phyloP scores from a whole-genome alignment of 2,888 invertebrate genomes.

The Rhingia campestris region DNA sequence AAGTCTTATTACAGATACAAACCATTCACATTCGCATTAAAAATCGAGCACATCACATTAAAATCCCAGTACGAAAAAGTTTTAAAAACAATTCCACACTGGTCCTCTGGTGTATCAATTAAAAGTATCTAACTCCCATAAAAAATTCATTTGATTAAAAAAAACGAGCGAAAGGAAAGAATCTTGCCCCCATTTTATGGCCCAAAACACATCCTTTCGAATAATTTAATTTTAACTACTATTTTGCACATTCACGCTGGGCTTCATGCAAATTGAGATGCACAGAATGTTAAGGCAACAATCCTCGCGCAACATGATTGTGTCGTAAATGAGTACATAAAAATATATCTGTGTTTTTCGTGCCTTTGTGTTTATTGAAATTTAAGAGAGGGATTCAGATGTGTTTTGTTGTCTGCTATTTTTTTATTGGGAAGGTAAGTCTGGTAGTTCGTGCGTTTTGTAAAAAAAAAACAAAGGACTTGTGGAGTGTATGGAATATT shows the following conservation, averaged over 20 bases:
- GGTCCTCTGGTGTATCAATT: constrained; percentile 40
- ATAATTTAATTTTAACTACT: constrained; percentile 68
- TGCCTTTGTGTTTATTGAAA: constrained; percentile 53
- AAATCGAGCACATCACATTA: background rate
- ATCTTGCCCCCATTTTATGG: constrained; percentile 36
- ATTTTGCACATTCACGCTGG: constrained; percentile 53
- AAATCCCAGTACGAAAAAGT: background rate
- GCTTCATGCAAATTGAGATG: constrained; percentile 69
- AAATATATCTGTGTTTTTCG: constrained; percentile 42
- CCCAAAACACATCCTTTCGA: constrained; percentile 59
- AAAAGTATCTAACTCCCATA: constrained; percentile 56
- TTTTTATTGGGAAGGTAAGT: background rate
- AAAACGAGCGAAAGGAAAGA: constrained; percentile 4
- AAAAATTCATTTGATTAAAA: constrained; percentile 21
- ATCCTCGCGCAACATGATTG: constrained; percentile 58
- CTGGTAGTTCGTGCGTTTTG: constrained; percentile 37
- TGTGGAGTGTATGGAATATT: constrained; percentile 7
- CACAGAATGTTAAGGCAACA: constrained; percentile 46
- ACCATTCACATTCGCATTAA: background rate
- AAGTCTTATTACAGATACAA: no score
- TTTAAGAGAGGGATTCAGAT: background rate
- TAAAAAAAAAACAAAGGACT: constrained; percentile 22
- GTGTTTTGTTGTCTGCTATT: background rate
- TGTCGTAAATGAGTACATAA: constrained; percentile 69
- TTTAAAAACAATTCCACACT: constrained; percentile 16